These are phyloP conservation scores for Oedothorax gibbosus DNA, from an alignment of 1,140 invertebrate species.

Conservation along the genomic window DNA sequence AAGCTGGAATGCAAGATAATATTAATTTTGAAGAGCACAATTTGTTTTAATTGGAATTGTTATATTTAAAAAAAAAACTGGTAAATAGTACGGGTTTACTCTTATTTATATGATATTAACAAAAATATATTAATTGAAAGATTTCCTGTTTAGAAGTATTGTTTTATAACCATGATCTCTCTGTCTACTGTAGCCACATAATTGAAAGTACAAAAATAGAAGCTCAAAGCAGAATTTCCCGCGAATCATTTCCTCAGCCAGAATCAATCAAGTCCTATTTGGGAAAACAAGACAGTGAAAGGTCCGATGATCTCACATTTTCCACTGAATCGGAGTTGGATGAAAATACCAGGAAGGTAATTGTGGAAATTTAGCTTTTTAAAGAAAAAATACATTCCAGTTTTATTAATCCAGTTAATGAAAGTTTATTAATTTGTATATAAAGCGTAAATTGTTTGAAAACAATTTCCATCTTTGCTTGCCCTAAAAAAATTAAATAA, in stretches of 20 bases:
- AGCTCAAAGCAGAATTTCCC: slow-evolving; percentile 32
- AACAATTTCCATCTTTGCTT: too few relatives aligned
- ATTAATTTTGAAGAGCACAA: too few relatives aligned
- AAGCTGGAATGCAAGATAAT: too few relatives aligned
- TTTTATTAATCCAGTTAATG: background rate
- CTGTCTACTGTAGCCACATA: slow-evolving; percentile 2
- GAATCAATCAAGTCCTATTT: slow-evolving; percentile 31
- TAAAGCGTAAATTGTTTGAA: too few relatives aligned
- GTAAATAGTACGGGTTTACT: background rate
- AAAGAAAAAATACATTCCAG: background rate
- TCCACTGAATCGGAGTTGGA: slow-evolving; percentile 28
- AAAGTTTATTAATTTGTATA: too few relatives aligned
- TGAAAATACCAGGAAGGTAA: slow-evolving; percentile 20
- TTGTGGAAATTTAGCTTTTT: background rate
- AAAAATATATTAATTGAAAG: background rate
- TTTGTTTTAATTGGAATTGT: too few relatives aligned
- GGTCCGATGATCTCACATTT: slow-evolving; percentile 18
- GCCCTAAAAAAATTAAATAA: too few relatives aligned
- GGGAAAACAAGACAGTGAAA: slow-evolving; percentile 24
- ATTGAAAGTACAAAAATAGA: slow-evolving; percentile 51
- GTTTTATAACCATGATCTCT: background rate
- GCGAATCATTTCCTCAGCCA: background rate
- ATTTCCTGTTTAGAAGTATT: background rate
- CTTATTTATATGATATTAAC: background rate
- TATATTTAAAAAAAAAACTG: too few relatives aligned